Evolutionary conservation across 2,888 invertebrate genomes (phyloP).

Genomic region (Xylophagus ater): DNA sequence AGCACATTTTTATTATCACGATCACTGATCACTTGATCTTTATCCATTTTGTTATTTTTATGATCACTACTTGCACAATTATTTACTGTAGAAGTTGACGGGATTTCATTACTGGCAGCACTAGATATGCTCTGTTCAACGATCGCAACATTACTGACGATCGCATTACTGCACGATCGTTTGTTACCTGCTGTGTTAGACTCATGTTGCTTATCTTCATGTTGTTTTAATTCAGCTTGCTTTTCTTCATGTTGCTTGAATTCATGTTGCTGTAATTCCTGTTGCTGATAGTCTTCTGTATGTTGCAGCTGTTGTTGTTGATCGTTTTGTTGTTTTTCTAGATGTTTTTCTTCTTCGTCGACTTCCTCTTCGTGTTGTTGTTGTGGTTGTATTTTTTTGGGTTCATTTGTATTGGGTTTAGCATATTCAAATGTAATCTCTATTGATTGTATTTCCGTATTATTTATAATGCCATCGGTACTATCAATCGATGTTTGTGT

Average conservation of each 20-base stretch:
- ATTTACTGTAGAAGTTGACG: background rate
- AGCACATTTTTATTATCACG: conserved; percentile 4
- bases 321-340: conserved; percentile 8
- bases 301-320: conserved; percentile 5
- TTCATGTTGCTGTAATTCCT: too few relatives aligned
- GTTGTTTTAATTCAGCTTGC: too few relatives aligned
- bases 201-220: too few relatives aligned
- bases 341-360: background rate
- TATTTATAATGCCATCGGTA: background rate
- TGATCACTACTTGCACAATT: conserved; percentile 3
- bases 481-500: too few relatives aligned
- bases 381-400: conserved; percentile 3
- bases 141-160: conserved; percentile 14
- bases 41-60: too few relatives aligned
- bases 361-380: conserved; percentile 8
- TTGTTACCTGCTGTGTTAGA: too few relatives aligned
- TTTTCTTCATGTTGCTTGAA: too few relatives aligned
- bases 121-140: conserved; percentile 19
- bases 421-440: too few relatives aligned
- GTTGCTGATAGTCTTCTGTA: conserved; percentile 1
- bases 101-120: conserved; percentile 24
- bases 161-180: background rate
- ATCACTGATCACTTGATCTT: conserved; percentile 3
- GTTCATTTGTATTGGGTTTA: too few relatives aligned
- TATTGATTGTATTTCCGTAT: too few relatives aligned